Base-by-base conservation (phyloP, 2,113 vertebrate genomes). In the Platysternon megacephalum region DNA sequence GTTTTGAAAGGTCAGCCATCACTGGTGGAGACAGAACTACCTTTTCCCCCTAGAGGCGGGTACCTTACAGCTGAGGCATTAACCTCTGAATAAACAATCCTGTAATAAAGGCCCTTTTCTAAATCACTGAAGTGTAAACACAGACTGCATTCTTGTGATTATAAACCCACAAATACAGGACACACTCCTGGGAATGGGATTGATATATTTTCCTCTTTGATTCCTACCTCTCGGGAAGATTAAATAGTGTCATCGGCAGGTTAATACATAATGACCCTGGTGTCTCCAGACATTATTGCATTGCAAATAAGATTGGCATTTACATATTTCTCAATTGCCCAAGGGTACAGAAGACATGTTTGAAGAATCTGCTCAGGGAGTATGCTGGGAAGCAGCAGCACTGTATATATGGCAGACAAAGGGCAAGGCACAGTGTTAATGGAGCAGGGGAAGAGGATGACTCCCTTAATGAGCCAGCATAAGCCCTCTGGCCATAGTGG, bases 161-260 rank as follows among this genome's bases (percentile, higher is more conserved):
- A 93, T 74, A 85, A 95, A 82, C 82, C 81, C 92, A 68, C 26
- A 51, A 95, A 86, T 14, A 61, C 95, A 85, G 92, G 96, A 88
- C 92, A 86, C 93, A 3, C 96, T 97, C 94, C 89, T 88, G 95
- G 97, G 96, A 97, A 95, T 2, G 44, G 87, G 89, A 95, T 94
- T 1, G 1, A 79, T 91, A 46, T 46, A 49, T 88, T 97, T 93
- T 84, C 88, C 88, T 92, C 95, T 97, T 96, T 95, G 96, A 97
- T 96, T 94, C 91, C 94, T 94, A 0, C 91, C 96, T 97, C 97
- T 97, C 91, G 92, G 97, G 95, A 97, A 97, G 97, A 98, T 98
- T 97, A 97, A 97, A 97, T 90, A 96, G 96, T 96, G 96, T 97
- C 93, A 97, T 79, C 92, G 46, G 88, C 96, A 95, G 97, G 97